A percentile compares a stretch with the other conserved stretches of the same genome.
phyloP scores from a whole-genome alignment of 2,797 vertebrate species.

The Crenuchus spilurus region DNA sequence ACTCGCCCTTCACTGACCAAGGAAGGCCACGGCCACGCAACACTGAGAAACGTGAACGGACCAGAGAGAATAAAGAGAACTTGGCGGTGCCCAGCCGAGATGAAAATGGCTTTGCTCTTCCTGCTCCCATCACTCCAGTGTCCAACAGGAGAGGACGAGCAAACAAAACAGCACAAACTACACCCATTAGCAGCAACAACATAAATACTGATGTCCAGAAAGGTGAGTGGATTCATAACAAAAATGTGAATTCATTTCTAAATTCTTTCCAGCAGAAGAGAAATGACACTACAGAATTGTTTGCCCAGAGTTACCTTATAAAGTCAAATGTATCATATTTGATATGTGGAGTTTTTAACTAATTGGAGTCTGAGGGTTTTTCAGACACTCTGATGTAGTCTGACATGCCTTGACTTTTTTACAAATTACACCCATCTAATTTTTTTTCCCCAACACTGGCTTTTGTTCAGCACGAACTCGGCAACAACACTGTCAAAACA shows the following conservation, averaged over 20 bases:
- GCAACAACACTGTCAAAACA: no score
- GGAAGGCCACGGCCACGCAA: conserved; percentile 41
- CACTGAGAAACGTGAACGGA: conserved; percentile 57
- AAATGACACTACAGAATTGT: no score
- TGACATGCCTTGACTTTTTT: no score
- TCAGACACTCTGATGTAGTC: no score
- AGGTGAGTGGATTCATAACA: conserved; percentile 23
- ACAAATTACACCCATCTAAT: no score
- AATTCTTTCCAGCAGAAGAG: neutral
- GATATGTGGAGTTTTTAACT: no score
- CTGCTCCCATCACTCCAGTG: conserved; percentile 78
- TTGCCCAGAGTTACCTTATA: no score
- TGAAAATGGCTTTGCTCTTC: conserved; percentile 74
- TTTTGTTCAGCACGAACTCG: no score
- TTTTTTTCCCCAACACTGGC: no score
- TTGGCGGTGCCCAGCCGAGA: conserved; percentile 65
- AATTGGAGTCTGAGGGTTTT: no score
- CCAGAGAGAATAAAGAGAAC: conserved; percentile 86
- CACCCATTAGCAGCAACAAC: conserved; percentile 62
- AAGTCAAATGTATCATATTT: no score
- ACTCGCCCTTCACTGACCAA: conserved; percentile 58
- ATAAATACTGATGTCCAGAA: conserved; percentile 48
- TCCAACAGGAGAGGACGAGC: conserved; percentile 71
- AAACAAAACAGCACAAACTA: conserved; percentile 70
- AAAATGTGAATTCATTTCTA: neutral